These are phyloP conservation scores for Aurelia aurita DNA, from an alignment of 30 jellyfish, hydroid and myxozoan genomes.

Conservation along the genomic window DNA sequence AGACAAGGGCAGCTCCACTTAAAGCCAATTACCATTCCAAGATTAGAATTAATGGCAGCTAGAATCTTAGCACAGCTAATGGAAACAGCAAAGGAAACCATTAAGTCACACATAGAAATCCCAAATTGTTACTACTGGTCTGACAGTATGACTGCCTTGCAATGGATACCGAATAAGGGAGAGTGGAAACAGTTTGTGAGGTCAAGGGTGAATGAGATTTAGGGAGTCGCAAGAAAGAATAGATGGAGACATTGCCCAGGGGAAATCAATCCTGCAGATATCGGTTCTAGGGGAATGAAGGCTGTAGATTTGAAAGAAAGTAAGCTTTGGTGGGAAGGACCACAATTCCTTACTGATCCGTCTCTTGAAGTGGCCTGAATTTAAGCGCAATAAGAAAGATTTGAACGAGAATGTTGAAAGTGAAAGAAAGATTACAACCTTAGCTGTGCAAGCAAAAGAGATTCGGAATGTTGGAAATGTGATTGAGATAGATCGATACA, in stretches of 20 bases:
- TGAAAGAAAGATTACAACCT: background rate
- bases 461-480: slow-evolving; percentile 10
- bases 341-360: background rate
- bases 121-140: slow-evolving; percentile 21
- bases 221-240: slow-evolving; percentile 1
- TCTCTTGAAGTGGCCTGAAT: background rate
- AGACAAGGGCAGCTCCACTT: slow-evolving; percentile 51
- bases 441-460: slow-evolving; percentile 1
- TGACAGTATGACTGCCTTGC: slow-evolving; percentile 66
- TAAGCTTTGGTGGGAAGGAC: slow-evolving; percentile 38
- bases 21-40: slow-evolving; percentile 32
- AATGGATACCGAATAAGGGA: slow-evolving; percentile 41
- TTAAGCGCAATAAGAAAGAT: background rate
- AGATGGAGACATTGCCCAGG: slow-evolving; percentile 62
- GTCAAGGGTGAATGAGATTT: slow-evolving; percentile 58
- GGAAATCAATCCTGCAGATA: slow-evolving; percentile 66
- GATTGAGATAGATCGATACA: background rate
- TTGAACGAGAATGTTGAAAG: background rate
- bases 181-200: slow-evolving; percentile 53
- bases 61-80: slow-evolving; percentile 24
- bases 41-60: slow-evolving; percentile 55
- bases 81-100: slow-evolving; percentile 38
- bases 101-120: background rate
- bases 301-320: background rate
- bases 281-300: slow-evolving; percentile 21